Evolutionary conservation across 2,797 vertebrate genomes (phyloP).

Genomic region (Propithecus perrieri): DNA sequence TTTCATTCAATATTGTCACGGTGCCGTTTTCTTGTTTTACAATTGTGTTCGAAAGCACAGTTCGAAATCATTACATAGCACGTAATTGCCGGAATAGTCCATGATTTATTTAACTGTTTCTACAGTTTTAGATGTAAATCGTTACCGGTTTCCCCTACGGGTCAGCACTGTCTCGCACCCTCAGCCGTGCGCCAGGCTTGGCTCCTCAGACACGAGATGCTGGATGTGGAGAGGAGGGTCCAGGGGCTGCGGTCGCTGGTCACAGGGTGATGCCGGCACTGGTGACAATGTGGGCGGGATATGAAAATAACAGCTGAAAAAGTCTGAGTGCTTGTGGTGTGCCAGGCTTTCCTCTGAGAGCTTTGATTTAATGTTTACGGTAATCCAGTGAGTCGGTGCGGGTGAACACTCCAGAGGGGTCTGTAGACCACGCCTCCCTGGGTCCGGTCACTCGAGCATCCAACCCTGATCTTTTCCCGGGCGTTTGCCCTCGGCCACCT

Average conservation of each 20-base stretch:
- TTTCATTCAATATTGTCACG: neutral
- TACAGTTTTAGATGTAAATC: neutral
- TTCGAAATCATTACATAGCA: neutral
- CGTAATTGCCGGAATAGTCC: neutral
- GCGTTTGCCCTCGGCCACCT: too few species aligned
- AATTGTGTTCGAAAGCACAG: neutral
- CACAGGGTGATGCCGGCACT: too few species aligned
- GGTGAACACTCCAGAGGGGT: neutral
- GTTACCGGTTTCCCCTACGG: rapidly evolving
- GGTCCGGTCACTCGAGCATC: neutral
- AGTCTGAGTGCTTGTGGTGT: rapidly evolving
- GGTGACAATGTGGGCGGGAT: rapidly evolving
- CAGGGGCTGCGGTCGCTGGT: too few species aligned
- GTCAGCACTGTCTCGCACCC: rapidly evolving
- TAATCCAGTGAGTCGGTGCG: too few species aligned
- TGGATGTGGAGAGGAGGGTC: neutral
- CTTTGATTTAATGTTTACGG: too few species aligned
- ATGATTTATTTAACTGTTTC: neutral
- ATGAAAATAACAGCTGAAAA: rapidly evolving
- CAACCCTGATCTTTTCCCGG: rapidly evolving
- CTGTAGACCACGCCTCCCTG: rapidly evolving
- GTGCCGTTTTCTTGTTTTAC: neutral
- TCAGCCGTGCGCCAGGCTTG: rapidly evolving
- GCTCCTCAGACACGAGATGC: rapidly evolving
- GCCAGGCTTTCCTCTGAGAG: neutral